These are phyloP conservation scores for Cataglyphis cursor DNA, from an alignment of 2,888 invertebrate genomes.

Conservation along the genomic window DNA sequence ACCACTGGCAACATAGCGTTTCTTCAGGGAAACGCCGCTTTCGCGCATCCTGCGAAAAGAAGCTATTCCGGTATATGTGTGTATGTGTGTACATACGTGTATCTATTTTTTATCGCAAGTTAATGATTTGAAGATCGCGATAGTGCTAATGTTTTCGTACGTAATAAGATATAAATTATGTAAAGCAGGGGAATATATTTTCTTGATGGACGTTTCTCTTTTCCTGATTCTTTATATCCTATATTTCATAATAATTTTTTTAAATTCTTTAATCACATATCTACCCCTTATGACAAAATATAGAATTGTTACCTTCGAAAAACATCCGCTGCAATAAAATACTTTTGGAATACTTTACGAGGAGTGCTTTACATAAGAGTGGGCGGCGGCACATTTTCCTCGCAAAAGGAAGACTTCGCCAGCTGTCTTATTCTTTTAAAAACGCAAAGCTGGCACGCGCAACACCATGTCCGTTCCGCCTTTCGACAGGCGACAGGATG, in stretches of 20 bases:
- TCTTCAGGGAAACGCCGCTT: constrained; percentile 35
- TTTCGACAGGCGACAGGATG: constrained; percentile 51
- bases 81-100: not conserved
- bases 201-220: not conserved
- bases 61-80: not conserved
- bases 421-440: constrained; percentile 46
- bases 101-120: constrained; percentile 17
- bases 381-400: constrained; percentile 30
- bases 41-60: constrained; percentile 43
- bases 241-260: not conserved
- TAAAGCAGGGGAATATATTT: not conserved
- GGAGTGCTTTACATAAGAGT: constrained; percentile 8
- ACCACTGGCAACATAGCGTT: constrained; percentile 22
- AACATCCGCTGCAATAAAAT: constrained; percentile 12
- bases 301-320: not conserved
- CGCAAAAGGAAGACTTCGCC: constrained; percentile 35
- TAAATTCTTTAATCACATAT: not conserved
- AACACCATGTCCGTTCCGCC: constrained; percentile 51
- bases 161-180: not conserved
- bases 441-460: constrained; percentile 63
- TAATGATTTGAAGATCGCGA: constrained; percentile 32
- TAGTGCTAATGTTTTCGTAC: constrained; percentile 14
- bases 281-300: not conserved
- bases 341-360: constrained; percentile 24
- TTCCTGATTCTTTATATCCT: not conserved